phyloP scores from a whole-genome alignment of 1,140 invertebrate species.

The Bicyclus anynana region DNA sequence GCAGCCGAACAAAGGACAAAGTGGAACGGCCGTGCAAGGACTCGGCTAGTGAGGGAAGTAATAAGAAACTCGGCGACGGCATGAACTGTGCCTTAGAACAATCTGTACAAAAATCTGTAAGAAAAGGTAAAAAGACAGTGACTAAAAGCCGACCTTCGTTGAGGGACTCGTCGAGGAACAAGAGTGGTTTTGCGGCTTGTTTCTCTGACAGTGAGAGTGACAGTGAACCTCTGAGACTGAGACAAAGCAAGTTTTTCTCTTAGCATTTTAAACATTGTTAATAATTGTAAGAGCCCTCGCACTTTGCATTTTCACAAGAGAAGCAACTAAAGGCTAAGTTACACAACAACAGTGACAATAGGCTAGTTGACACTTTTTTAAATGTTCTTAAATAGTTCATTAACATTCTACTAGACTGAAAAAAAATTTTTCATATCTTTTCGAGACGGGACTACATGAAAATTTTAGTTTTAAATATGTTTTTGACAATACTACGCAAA shows the following conservation, averaged over 20 bases:
- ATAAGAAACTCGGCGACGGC: conserved; percentile 10
- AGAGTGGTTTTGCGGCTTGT: conserved; percentile 60
- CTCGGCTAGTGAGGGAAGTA: conserved; percentile 30
- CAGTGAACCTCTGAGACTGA: conserved; percentile 45
- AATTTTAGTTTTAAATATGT: too few relatives aligned
- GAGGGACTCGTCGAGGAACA: conserved; percentile 44
- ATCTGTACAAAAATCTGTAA: conserved; percentile 10
- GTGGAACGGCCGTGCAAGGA: conserved; percentile 22
- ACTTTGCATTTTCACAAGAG: too few relatives aligned
- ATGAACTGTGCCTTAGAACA: conserved; percentile 4
- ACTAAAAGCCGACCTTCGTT: conserved; percentile 30
- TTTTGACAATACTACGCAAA: too few relatives aligned
- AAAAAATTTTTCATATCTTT: too few relatives aligned
- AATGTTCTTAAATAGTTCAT: too few relatives aligned
- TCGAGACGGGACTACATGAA: too few relatives aligned
- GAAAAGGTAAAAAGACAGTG: conserved; percentile 17
- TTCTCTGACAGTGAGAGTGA: conserved; percentile 69
- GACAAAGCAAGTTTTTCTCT: conserved; percentile 59
- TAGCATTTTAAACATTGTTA: conserved; percentile 25
- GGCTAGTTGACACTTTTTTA: too few relatives aligned
- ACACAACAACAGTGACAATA: too few relatives aligned
- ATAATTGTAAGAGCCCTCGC: neutral
- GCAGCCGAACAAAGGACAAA: conserved; percentile 19
- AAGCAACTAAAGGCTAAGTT: too few relatives aligned
- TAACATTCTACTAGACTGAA: too few relatives aligned